A percentile compares a stretch with the other conserved stretches of the same genome.
Conservation (phyloP, 2,888 invertebrate genomes). For the Gortyna flavago region DNA sequence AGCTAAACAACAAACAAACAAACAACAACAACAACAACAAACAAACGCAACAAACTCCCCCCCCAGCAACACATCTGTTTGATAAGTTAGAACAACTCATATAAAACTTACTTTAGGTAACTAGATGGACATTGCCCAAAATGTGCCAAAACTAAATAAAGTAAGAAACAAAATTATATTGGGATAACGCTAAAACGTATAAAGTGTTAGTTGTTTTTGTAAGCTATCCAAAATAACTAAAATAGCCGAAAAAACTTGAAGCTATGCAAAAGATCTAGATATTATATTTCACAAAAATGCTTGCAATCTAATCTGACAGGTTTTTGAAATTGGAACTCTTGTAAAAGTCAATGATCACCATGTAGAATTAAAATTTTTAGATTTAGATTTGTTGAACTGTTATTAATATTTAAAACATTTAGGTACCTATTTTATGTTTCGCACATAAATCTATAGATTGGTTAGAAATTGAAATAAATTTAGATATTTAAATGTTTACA, state of each 20-base stretch:
- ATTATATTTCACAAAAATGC: slow-evolving; percentile 28
- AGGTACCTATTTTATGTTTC: slow-evolving; percentile 7
- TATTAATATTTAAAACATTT: not conserved
- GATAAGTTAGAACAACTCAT: no score
- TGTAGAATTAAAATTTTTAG: slow-evolving; percentile 3
- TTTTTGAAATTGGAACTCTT: slow-evolving; percentile 48
- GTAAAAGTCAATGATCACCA: slow-evolving; percentile 54
- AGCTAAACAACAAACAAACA: no score
- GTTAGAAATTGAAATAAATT: no score
- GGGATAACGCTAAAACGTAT: no score
- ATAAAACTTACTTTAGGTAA: no score
- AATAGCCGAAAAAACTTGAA: slow-evolving; percentile 1
- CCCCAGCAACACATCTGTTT: no score
- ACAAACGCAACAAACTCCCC: no score
- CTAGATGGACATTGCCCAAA: no score
- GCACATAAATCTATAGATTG: slow-evolving; percentile 26
- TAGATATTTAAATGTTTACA: no score
- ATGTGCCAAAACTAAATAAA: no score
- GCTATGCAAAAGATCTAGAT: slow-evolving; percentile 18
- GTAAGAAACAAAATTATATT: no score
- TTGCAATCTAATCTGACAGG: slow-evolving; percentile 36
- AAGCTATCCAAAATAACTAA: not conserved
- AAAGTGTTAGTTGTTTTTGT: slow-evolving; percentile 2
- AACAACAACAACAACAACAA: no score
- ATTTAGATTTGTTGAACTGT: slow-evolving; percentile 5